A percentile compares a stretch with the other conserved stretches of the same genome.
Evolutionary conservation across 2,888 invertebrate species (phyloP).

Genomic region (Drepana falcataria): DNA sequence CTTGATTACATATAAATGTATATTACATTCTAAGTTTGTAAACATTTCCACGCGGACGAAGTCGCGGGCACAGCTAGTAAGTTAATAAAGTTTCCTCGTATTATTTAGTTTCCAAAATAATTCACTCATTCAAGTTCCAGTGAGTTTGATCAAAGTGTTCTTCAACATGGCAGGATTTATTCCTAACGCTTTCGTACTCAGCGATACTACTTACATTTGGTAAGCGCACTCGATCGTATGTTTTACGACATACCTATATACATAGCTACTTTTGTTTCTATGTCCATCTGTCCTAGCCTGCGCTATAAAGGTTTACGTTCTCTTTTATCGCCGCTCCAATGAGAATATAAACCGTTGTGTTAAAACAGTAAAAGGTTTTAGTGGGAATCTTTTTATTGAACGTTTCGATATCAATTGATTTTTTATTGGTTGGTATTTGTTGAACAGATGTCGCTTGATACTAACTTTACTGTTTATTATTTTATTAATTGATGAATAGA

Average conservation of each 20-base stretch:
- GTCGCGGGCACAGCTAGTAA: too few relatives aligned
- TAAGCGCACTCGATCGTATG: constrained; percentile 35
- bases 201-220: constrained; percentile 31
- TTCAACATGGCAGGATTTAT: background rate
- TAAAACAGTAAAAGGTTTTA: constrained; percentile 8
- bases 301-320: constrained; percentile 29
- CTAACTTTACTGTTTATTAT: background rate
- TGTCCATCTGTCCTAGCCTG: constrained; percentile 23
- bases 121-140: too few relatives aligned
- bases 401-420: background rate
- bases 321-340: constrained; percentile 22
- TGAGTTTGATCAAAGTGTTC: too few relatives aligned
- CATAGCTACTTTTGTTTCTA: constrained; percentile 34
- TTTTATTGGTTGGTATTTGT: too few relatives aligned
- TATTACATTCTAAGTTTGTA: too few relatives aligned
- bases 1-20: too few relatives aligned
- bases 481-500: background rate
- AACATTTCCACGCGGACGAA: too few relatives aligned
- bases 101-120: too few relatives aligned
- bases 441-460: too few relatives aligned
- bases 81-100: too few relatives aligned
- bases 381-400: constrained; percentile 3
- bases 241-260: constrained; percentile 38
- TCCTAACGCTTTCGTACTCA: constrained; percentile 4
- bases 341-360: constrained; percentile 11